Evolutionary conservation across 2,113 vertebrate genomes (phyloP).

Genomic region (Fregetta grallaria): DNA sequence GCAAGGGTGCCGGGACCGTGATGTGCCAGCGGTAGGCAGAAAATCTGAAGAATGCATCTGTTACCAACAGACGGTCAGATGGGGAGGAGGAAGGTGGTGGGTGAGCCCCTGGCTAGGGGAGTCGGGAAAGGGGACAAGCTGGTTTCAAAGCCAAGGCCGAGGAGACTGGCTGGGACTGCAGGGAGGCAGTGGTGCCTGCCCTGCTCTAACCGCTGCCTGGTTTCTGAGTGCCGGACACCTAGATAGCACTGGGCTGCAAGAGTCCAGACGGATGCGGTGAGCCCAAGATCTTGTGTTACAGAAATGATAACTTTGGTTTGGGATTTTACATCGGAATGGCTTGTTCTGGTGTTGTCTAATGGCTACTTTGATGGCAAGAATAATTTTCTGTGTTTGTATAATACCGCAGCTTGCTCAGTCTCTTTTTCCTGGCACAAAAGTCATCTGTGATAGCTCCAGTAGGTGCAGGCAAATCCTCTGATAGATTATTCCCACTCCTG

Average conservation of each 20-base stretch:
- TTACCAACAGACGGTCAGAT: background rate
- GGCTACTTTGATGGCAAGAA: background rate
- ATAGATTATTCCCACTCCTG: background rate
- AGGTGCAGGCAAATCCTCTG: background rate
- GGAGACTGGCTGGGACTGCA: rapidly evolving
- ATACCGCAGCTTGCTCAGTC: background rate
- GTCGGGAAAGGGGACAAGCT: rapidly evolving
- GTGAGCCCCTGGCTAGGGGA: background rate
- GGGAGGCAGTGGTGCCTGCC: background rate
- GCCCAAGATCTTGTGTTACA: background rate
- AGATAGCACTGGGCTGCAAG: background rate
- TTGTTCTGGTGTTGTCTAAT: background rate
- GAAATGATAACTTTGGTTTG: background rate
- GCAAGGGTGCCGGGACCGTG: rapidly evolving
- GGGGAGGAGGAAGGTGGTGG: background rate
- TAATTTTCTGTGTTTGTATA: background rate
- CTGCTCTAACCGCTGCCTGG: background rate
- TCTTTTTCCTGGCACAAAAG: background rate
- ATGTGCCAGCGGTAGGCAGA: background rate
- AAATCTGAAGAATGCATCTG: constrained; percentile 4
- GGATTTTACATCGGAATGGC: background rate
- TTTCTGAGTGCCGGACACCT: background rate
- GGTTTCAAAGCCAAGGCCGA: rapidly evolving
- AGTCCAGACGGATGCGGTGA: rapidly evolving
- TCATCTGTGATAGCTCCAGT: background rate